These are phyloP conservation scores for Leuciscus waleckii DNA, from an alignment of 2,797 vertebrate genomes.

Conservation along the genomic window DNA sequence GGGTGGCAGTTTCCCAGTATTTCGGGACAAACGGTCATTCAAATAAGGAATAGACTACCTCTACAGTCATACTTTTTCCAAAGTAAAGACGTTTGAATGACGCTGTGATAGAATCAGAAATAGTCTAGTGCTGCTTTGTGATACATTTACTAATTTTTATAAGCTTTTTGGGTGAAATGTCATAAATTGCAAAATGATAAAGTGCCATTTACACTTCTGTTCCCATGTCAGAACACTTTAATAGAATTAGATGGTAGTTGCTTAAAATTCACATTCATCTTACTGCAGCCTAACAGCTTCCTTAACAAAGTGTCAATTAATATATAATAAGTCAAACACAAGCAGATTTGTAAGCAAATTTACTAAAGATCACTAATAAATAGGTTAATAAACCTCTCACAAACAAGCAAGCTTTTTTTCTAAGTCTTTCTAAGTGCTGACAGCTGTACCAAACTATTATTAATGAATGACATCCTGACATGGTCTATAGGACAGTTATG, in stretches of 20 bases:
- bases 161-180: neutral
- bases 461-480: neutral
- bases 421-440: neutral
- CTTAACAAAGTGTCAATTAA: neutral
- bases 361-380: neutral
- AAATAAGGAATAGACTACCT: slow-evolving; percentile 1
- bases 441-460: neutral
- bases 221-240: neutral
- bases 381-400: neutral
- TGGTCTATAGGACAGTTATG: neutral
- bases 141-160: neutral
- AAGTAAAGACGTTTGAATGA: neutral
- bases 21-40: neutral
- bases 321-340: neutral
- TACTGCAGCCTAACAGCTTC: neutral
- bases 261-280: neutral
- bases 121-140: neutral
- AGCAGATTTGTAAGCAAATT: neutral
- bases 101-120: neutral
- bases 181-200: neutral
- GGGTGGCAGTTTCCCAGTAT: neutral
- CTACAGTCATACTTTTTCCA: neutral
- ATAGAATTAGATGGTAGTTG: neutral
- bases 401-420: neutral
- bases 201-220: neutral